Conservation (phyloP, 2,797 vertebrate species). For the Mormyrus hasselquistii region DNA sequence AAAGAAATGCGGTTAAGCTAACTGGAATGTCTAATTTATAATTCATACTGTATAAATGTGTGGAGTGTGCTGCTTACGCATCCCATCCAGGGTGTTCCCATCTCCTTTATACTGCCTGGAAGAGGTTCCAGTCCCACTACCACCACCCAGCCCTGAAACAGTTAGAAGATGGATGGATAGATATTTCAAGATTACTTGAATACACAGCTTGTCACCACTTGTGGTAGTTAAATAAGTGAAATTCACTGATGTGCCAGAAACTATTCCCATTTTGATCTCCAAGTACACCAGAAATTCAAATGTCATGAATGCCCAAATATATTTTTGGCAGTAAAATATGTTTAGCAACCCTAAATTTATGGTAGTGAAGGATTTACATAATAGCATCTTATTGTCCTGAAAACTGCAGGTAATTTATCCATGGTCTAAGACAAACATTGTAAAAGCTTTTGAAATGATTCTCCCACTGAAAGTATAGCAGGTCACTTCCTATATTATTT, state of each 20-base stretch:
- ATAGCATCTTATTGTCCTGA: slow-evolving; percentile 12
- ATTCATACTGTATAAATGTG: neutral
- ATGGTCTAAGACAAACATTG: slow-evolving; percentile 32
- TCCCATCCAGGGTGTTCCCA: neutral
- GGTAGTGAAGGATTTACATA: neutral
- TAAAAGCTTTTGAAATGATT: slow-evolving; percentile 27
- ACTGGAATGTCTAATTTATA: neutral
- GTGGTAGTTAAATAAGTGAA: neutral
- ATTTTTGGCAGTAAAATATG: neutral
- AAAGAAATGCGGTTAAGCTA: neutral
- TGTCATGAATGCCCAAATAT: neutral
- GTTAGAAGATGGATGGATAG: neutral
- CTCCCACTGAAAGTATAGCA: slow-evolving; percentile 8
- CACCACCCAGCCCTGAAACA: neutral
- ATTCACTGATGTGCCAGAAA: neutral
- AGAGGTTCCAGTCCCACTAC: neutral
- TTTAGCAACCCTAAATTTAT: neutral
- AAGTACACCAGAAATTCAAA: slow-evolving; percentile 11
- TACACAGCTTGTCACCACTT: neutral
- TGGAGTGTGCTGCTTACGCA: neutral
- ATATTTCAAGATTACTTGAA: neutral
- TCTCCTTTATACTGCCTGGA: neutral
- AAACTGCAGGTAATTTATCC: slow-evolving; percentile 26
- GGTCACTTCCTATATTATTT: slow-evolving; percentile 21
- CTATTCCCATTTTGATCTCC: neutral